Conservation (phyloP, 2,797 vertebrate species). For the Gambusia yucatana region DNA sequence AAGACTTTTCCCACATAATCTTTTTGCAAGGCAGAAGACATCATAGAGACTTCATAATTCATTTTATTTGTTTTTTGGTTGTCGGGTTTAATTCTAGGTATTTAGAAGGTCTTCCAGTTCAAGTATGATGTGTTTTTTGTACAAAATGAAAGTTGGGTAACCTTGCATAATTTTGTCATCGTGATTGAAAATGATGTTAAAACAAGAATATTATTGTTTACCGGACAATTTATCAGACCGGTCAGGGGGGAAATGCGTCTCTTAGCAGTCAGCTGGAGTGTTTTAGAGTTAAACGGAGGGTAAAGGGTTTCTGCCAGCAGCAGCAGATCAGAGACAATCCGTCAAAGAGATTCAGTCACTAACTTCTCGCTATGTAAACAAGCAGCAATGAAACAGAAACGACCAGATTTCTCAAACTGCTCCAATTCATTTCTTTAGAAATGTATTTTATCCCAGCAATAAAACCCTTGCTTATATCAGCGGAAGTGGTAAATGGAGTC, state of each 20-base stretch:
- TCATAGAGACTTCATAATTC: constrained; percentile 1
- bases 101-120: too few species aligned
- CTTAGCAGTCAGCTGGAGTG: neutral
- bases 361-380: neutral
- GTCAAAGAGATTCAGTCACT: neutral
- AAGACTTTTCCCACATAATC: constrained; percentile 46
- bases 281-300: neutral
- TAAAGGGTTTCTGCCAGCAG: neutral
- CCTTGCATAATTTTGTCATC: too few species aligned
- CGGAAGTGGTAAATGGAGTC: neutral
- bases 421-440: too few species aligned
- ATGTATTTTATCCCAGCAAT: neutral
- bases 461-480: neutral
- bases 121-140: too few species aligned
- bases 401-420: neutral
- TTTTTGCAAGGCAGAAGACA: constrained; percentile 20
- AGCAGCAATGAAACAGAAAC: neutral
- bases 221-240: neutral
- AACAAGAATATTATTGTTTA: neutral
- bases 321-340: neutral
- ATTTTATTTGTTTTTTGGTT: too few species aligned
- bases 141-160: too few species aligned
- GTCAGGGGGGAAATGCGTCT: too few species aligned
- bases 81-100: too few species aligned
- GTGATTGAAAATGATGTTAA: neutral